Percentiles rank a stretch among this genome's conserved stretches.
These are phyloP conservation scores for Macropus fuliginosus DNA, from an alignment of 2,797 vertebrate genomes.

Conservation along the genomic window DNA sequence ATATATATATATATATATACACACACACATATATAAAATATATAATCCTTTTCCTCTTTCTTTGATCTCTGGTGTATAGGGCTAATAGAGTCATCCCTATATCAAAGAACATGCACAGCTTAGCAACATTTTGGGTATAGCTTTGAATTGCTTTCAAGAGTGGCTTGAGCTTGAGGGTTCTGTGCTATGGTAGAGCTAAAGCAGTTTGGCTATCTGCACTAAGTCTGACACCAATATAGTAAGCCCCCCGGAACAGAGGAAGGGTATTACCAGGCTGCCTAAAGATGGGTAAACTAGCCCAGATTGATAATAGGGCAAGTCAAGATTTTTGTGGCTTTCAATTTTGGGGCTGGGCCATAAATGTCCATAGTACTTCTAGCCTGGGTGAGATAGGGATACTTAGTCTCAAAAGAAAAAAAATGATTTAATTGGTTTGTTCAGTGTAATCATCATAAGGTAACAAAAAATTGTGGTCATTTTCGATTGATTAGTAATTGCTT, in stretches of 20 bases:
- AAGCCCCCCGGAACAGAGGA: neutral
- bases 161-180: neutral
- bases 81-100: neutral
- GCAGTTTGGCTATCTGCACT: neutral
- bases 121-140: neutral
- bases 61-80: neutral
- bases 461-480: neutral
- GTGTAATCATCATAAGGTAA: neutral
- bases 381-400: neutral
- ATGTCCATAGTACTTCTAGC: neutral
- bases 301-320: neutral
- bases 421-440: neutral
- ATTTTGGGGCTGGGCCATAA: neutral
- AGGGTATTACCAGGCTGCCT: neutral
- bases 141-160: neutral
- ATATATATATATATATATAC: too few species aligned
- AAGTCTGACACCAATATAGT: neutral
- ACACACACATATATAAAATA: neutral
- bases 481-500: neutral
- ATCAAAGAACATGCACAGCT: neutral
- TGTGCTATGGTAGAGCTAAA: neutral
- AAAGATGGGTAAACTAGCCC: neutral
- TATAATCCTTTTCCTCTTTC: neutral
- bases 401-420: neutral
- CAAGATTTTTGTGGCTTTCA: neutral